These are phyloP conservation scores for Hepsetus odoe DNA, from an alignment of 2,113 vertebrate genomes.

Conservation along the genomic window DNA sequence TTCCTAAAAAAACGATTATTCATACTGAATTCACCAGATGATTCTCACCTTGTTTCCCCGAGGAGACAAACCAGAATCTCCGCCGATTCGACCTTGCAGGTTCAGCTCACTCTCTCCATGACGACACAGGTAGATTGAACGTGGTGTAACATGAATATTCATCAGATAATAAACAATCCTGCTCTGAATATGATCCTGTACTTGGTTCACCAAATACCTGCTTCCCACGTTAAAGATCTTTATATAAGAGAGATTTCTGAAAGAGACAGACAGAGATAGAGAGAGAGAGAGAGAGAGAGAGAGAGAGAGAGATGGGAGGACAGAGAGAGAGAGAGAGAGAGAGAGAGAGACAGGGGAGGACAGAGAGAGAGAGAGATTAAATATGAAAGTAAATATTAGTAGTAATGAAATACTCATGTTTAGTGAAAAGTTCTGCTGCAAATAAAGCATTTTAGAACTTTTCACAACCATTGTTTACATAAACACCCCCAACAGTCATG, in stretches of 20 bases:
- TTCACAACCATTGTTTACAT: too few relatives aligned
- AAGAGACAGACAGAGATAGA: constrained; percentile 10
- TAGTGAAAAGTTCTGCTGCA: too few relatives aligned
- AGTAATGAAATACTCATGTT: too few relatives aligned
- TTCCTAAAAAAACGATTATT: too few relatives aligned
- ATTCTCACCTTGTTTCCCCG: constrained; percentile 76
- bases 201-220: constrained; percentile 86
- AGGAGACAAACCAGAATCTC: constrained; percentile 79
- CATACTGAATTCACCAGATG: too few relatives aligned
- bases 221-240: constrained; percentile 92
- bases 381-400: too few relatives aligned
- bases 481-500: too few relatives aligned
- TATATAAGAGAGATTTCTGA: constrained; percentile 87
- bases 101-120: constrained; percentile 93
- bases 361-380: too few relatives aligned
- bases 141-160: constrained; percentile 90
- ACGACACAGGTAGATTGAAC: constrained; percentile 88
- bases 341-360: too few relatives aligned
- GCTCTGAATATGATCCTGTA: constrained; percentile 93
- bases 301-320: not conserved
- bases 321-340: too few relatives aligned
- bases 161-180: constrained; percentile 91
- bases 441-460: too few relatives aligned
- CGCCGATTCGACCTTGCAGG: constrained; percentile 83
- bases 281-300: not conserved